These are phyloP conservation scores for Acrobasis suavella DNA, from an alignment of 2,888 invertebrate genomes.

Conservation along the genomic window DNA sequence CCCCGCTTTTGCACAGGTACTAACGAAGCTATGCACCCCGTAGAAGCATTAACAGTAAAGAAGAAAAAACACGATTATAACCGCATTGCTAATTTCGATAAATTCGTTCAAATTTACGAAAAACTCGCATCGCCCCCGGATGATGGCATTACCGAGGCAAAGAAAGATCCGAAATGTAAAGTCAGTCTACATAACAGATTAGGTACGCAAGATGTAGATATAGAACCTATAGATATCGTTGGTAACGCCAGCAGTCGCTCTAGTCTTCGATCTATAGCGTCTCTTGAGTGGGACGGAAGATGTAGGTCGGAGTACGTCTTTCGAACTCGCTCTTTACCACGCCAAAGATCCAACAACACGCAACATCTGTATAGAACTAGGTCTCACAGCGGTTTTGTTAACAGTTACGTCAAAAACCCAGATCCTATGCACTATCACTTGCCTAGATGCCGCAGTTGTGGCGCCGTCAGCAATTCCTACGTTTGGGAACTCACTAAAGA, in stretches of 20 bases:
- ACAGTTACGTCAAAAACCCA: slow-evolving; percentile 63
- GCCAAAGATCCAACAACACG: slow-evolving; percentile 35
- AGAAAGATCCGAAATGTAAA: slow-evolving; percentile 64
- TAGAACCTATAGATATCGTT: slow-evolving; percentile 38
- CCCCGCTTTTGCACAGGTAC: slow-evolving; percentile 33
- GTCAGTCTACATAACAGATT: slow-evolving; percentile 51
- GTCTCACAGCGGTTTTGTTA: slow-evolving; percentile 70
- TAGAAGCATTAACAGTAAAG: slow-evolving; percentile 48
- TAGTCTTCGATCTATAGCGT: slow-evolving; percentile 65
- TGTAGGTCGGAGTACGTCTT: slow-evolving; percentile 52
- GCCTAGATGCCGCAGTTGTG: slow-evolving; percentile 62
- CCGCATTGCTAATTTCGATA: slow-evolving; percentile 59
- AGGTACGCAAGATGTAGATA: slow-evolving; percentile 33
- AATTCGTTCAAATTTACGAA: slow-evolving; percentile 55
- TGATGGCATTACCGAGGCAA: slow-evolving; percentile 25
- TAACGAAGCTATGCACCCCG: slow-evolving; percentile 33
- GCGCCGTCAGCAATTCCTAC: slow-evolving; percentile 51
- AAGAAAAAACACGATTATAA: slow-evolving; percentile 57
- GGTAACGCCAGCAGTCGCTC: slow-evolving; percentile 56
- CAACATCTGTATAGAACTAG: slow-evolving; percentile 56
- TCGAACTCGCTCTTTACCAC: slow-evolving; percentile 58
- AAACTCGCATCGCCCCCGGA: slow-evolving; percentile 31
- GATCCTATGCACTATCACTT: slow-evolving; percentile 71
- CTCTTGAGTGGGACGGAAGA: slow-evolving; percentile 66
- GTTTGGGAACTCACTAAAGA: slow-evolving; percentile 48